Conservation (phyloP, 2,888 invertebrate genomes). For the Siphonodentalium dalli region DNA sequence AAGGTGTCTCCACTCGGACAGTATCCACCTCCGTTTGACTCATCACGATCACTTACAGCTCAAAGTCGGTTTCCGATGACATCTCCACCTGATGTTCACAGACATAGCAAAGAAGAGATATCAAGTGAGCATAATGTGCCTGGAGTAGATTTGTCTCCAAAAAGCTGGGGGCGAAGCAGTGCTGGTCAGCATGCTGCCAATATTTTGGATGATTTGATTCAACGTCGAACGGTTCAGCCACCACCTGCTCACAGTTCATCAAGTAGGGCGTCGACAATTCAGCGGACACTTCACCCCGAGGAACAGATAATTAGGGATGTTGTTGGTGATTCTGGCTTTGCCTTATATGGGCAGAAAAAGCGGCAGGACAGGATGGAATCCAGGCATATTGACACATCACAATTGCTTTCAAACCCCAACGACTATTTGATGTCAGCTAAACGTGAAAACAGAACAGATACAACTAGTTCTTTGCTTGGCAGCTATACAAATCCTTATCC, state of each 20-base stretch:
- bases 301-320: not conserved
- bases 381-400: not conserved
- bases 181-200: too few species aligned
- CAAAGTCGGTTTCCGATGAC: not conserved
- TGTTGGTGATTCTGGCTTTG: not conserved
- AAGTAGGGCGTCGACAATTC: constrained; percentile 35
- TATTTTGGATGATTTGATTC: too few species aligned
- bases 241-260: constrained; percentile 58
- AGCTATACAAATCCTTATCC: not conserved
- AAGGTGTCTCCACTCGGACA: constrained; percentile 40
- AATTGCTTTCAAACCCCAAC: not conserved
- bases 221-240: too few species aligned
- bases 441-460: constrained; percentile 1
- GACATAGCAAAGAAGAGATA: too few species aligned
- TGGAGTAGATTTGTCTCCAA: too few species aligned
- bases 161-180: too few species aligned
- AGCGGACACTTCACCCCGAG: constrained; percentile 34
- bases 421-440: not conserved
- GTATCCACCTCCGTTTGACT: constrained; percentile 40
- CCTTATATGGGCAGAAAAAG: too few species aligned
- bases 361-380: too few species aligned
- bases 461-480: not conserved
- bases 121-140: too few species aligned
- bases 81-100: not conserved
- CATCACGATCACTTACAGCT: constrained; percentile 18